These are phyloP conservation scores for Eupithecia abbreviata DNA, from an alignment of 2,888 invertebrate genomes.

Conservation along the genomic window DNA sequence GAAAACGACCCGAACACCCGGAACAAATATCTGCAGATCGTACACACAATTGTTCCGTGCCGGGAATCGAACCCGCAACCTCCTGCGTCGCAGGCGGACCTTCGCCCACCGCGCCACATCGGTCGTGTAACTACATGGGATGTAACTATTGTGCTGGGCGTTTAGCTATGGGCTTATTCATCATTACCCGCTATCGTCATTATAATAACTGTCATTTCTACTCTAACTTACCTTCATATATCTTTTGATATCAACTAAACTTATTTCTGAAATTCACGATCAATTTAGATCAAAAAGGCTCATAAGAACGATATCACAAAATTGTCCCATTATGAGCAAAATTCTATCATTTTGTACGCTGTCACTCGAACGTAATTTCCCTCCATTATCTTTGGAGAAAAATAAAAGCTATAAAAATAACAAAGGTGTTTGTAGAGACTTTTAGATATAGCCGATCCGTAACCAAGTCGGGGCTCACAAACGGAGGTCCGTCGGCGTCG, in stretches of 20 bases:
- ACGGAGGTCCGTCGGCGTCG: neutral
- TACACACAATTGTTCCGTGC: too few relatives aligned
- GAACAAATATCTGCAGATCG: too few relatives aligned
- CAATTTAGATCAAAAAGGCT: neutral
- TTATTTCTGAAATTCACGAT: neutral
- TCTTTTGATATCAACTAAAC: neutral
- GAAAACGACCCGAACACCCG: too few relatives aligned
- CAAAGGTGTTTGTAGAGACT: conserved; percentile 20
- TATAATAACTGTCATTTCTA: neutral
- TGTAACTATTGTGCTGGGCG: too few relatives aligned
- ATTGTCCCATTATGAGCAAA: conserved; percentile 25
- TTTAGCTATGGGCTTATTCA: neutral
- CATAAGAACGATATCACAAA: conserved; percentile 21
- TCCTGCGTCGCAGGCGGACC: too few relatives aligned
- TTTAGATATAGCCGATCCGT: neutral
- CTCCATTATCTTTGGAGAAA: conserved; percentile 35
- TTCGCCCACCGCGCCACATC: too few relatives aligned
- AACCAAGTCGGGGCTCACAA: neutral
- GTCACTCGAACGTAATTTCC: conserved; percentile 35
- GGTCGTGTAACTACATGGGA: too few relatives aligned
- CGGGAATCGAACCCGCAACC: too few relatives aligned
- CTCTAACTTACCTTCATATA: neutral
- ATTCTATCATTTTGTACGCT: conserved; percentile 33
- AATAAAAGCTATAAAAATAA: conserved; percentile 33
- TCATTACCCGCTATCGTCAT: neutral